Conservation (phyloP, 2,888 invertebrate genomes). For the Yponomeuta plumbellus region DNA sequence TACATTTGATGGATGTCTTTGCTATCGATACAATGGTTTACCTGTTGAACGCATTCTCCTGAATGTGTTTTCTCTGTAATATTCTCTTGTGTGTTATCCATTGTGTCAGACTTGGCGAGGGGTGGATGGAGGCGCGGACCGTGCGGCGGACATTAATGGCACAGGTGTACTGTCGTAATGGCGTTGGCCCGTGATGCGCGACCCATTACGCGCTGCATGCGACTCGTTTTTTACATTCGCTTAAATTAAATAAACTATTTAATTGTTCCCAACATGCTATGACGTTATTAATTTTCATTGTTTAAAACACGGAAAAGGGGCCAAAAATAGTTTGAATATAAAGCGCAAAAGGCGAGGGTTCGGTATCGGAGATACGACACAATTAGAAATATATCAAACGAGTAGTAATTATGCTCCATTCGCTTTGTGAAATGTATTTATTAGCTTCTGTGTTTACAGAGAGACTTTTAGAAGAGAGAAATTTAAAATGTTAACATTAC, state of each 20-base stretch:
- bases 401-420: no score
- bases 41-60: slow-evolving; percentile 56
- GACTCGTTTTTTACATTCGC: background rate
- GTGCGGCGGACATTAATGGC: background rate
- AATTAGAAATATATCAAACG: no score
- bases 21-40: slow-evolving; percentile 42
- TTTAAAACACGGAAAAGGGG: background rate
- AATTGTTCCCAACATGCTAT: slow-evolving; percentile 2
- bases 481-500: no score
- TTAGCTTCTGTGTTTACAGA: no score
- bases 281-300: background rate
- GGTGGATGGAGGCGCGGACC: background rate
- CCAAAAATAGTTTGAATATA: no score
- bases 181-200: slow-evolving; percentile 6
- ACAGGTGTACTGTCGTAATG: slow-evolving; percentile 9
- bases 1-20: slow-evolving; percentile 41
- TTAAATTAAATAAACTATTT: background rate
- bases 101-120: background rate
- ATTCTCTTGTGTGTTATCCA: background rate
- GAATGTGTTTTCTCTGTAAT: slow-evolving; percentile 12
- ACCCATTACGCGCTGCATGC: background rate
- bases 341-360: background rate
- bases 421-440: no score
- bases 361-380: no score
- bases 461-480: no score